Evolutionary conservation across 2,797 vertebrate genomes (phyloP).

Genomic region (Rachycentron canadum): DNA sequence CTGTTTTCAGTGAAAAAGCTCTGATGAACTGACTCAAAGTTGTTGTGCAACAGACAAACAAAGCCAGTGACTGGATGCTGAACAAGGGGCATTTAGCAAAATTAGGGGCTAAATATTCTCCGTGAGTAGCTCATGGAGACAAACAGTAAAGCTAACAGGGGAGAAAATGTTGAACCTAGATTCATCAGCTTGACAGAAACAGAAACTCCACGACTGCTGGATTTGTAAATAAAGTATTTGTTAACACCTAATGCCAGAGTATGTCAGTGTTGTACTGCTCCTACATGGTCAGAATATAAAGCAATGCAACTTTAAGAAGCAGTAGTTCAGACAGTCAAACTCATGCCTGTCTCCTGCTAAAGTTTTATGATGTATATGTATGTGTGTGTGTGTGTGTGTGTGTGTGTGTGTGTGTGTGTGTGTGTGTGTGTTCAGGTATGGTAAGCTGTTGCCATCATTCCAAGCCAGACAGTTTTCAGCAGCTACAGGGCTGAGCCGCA

Average conservation of each 20-base stretch:
- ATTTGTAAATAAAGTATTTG: background rate
- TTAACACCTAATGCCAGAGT: background rate
- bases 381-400: constrained; percentile 3
- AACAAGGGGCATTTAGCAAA: background rate
- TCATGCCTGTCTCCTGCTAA: constrained; percentile 1
- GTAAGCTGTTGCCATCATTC: constrained; percentile 83
- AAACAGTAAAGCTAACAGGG: background rate
- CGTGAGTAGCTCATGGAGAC: background rate
- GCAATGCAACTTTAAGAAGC: background rate
- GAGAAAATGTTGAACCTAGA: background rate
- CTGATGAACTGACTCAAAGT: background rate
- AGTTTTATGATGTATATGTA: constrained; percentile 3
- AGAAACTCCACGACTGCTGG: background rate
- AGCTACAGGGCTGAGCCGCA: constrained; percentile 85
- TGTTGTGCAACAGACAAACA: background rate
- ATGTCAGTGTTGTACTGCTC: background rate
- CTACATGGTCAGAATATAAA: background rate
- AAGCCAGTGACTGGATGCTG: background rate
- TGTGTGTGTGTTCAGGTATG: constrained; percentile 78
- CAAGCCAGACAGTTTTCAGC: constrained; percentile 87
- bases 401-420: constrained; percentile 5
- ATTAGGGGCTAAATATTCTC: background rate
- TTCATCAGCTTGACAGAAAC: background rate
- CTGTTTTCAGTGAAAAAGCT: background rate
- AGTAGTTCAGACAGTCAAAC: background rate